Evolutionary conservation across 2,888 invertebrate species (phyloP), one percentile per base, ranked within the genome.

Genomic region (Sycophila texana): DNA sequence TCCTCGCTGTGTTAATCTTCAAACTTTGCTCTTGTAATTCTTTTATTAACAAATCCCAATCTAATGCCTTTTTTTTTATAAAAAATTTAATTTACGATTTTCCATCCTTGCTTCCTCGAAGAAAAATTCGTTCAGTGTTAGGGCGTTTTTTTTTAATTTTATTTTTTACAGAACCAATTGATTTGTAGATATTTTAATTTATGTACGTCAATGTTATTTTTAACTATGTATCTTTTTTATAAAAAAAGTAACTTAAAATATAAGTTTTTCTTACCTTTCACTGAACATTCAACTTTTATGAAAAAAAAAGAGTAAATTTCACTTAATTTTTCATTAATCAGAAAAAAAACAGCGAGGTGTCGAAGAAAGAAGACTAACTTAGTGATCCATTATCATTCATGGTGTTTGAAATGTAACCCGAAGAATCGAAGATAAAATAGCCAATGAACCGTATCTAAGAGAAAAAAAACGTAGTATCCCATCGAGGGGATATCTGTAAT

Each of bases 1-100:
- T 82, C 82, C 82, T 82, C 82, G 80, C 53, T 72, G 70, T 75
- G 81, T 75, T 68, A 81, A 81, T 81, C 78, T 81, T 61, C 16
- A 12, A 72, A 58, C 72, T 75, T 81, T 78, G 81, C 79, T 61
- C 70, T 79, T 83, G 57, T 77, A 70, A 60, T 79, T 82, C 78
- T 78, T 78, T 75, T 80, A 75, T 66, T 53, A 70, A 68, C 12
- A 30, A 67, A 72, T 74, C 80, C 63, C 68, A n/a, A 61, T 55
- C 30, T 39, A 57, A 74, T 51, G 53, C 20, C 26, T 20, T 58
- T 39, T 1, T n/a, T 30, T 39, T 51, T 57, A 55, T 39, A 30
- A 65, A 7, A 55, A 22, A 72, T 18, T 67, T 13, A 76, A 68
- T 58, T 53, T 61, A 22, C 22, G 26, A 65, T 51, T 22, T 60